Conservation (phyloP, 2,113 vertebrate species). For the Oncorhynchus mykiss region DNA sequence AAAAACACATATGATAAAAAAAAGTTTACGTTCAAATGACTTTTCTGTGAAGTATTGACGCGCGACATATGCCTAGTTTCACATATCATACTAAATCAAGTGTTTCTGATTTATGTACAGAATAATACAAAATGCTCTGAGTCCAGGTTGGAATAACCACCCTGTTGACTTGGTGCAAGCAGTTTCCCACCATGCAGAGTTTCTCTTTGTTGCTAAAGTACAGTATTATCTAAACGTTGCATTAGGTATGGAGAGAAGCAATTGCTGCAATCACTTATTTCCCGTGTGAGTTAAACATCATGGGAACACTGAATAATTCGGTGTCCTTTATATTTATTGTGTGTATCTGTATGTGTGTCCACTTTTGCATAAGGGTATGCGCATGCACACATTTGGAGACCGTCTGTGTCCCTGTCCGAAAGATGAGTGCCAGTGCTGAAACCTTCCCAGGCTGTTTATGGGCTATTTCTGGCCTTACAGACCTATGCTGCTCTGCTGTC, state of each 20-base stretch:
- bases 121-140: too few relatives aligned
- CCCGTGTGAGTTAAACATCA: neutral
- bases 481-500: neutral
- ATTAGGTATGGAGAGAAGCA: neutral
- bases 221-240: neutral
- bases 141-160: neutral
- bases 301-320: neutral
- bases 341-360: neutral
- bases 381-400: neutral
- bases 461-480: constrained; percentile 21
- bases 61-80: too few relatives aligned
- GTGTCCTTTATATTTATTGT: neutral
- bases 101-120: too few relatives aligned
- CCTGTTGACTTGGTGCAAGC: neutral
- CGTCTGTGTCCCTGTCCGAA: constrained; percentile 7
- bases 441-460: constrained; percentile 4
- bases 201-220: neutral
- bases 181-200: neutral
- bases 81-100: too few relatives aligned
- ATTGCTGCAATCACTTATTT: neutral
- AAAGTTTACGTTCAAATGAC: too few relatives aligned
- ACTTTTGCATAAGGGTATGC: neutral
- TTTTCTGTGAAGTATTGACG: too few relatives aligned
- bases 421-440: constrained; percentile 28
- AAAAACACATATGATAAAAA: too few relatives aligned